Percentiles rank a stretch among this genome's conserved stretches.
Conservation (phyloP, 1,140 invertebrate genomes). For the Cecropterus lyciades region DNA sequence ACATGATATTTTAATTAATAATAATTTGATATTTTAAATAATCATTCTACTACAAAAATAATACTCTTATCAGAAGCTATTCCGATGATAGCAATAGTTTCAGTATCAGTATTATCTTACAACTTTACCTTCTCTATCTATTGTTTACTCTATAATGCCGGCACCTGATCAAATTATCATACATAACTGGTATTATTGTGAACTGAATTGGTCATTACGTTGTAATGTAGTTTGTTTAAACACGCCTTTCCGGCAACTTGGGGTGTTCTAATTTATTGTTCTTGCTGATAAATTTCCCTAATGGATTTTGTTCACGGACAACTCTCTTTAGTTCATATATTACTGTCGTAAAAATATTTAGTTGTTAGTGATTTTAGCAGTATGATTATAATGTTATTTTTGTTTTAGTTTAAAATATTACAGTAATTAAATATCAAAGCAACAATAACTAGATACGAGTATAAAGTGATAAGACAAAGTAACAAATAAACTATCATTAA, state of each 20-base stretch:
- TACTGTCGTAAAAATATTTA: not conserved
- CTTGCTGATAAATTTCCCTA: constrained; percentile 65
- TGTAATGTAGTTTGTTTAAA: constrained; percentile 74
- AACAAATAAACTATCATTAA: no score
- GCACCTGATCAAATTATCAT: constrained; percentile 75
- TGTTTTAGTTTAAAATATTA: no score
- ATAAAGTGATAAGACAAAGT: no score
- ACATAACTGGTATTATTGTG: constrained; percentile 64
- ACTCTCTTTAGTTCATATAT: constrained; percentile 14
- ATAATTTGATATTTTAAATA: no score
- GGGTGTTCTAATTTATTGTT: constrained; percentile 65
- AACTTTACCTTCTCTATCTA: constrained; percentile 11
- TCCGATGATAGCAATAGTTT: no score
- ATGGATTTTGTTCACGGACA: constrained; percentile 66
- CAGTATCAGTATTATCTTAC: no score
- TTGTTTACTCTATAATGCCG: constrained; percentile 16
- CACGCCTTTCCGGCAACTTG: constrained; percentile 58
- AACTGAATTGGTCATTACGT: constrained; percentile 64
- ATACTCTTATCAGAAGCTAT: not conserved
- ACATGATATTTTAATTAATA: no score
- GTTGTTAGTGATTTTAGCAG: not conserved
- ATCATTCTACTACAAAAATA: no score
- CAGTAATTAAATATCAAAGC: no score
- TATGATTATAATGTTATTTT: no score
- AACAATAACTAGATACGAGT: no score